Conservation (phyloP, 2,113 vertebrate genomes). For the Tricholaema leucomelas region DNA sequence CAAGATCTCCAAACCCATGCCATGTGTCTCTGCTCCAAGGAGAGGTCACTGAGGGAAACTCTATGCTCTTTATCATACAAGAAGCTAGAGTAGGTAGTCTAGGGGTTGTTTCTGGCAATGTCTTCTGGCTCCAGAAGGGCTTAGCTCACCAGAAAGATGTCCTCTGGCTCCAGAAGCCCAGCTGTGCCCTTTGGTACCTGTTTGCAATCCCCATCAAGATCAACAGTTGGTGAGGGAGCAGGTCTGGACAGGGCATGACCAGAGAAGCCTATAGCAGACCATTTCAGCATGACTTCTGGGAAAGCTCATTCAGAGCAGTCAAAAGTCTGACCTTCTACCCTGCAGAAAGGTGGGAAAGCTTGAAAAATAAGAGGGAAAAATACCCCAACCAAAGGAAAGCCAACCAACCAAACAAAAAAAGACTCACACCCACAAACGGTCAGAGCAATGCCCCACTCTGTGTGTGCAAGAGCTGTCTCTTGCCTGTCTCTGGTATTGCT, state of each 20-base stretch:
- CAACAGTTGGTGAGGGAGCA: not conserved
- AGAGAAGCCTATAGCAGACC: not conserved
- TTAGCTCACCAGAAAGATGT: not conserved
- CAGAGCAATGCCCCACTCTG: not conserved
- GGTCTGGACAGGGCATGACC: not conserved
- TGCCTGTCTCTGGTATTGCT: not conserved
- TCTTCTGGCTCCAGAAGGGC: not conserved
- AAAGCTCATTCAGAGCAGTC: not conserved
- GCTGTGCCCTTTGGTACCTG: not conserved
- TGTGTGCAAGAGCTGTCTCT: not conserved
- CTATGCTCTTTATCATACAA: not conserved
- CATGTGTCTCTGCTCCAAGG: not conserved
- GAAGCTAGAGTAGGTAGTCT: not conserved
- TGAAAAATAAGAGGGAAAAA: not conserved
- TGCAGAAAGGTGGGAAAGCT: not conserved
- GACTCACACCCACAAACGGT: not conserved
- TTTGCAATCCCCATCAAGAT: not conserved
- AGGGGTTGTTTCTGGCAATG: not conserved
- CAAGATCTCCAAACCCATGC: not conserved
- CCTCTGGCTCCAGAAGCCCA: not conserved
- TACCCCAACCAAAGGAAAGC: too few relatives aligned
- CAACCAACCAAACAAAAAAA: not conserved
- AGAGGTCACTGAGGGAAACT: not conserved
- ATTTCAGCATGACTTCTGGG: not conserved
- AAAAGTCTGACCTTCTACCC: not conserved